phyloP scores from a whole-genome alignment of 2,113 vertebrate genomes.

The Pangasianodon hypophthalmus region DNA sequence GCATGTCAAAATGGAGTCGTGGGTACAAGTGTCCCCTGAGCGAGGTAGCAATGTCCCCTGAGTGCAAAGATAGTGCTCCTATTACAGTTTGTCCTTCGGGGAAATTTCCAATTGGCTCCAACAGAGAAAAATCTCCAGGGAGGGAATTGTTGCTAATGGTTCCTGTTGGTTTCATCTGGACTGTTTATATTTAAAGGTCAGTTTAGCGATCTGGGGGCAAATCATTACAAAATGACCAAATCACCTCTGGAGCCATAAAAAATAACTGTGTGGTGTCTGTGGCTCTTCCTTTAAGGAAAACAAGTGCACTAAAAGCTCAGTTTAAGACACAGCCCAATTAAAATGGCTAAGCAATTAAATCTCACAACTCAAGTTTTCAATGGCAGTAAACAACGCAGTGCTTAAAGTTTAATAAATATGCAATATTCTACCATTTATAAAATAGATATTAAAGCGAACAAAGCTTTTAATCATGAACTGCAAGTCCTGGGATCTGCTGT shows the following conservation, averaged over 20 bases:
- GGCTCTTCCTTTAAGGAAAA: background rate
- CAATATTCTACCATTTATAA: background rate
- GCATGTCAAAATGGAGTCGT: background rate
- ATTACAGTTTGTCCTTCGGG: background rate
- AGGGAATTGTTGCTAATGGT: constrained; percentile 2
- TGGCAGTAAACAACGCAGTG: background rate
- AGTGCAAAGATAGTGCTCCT: background rate
- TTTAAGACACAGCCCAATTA: background rate
- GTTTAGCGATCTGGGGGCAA: background rate
- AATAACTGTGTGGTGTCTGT: background rate
- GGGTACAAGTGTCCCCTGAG: constrained; percentile 1
- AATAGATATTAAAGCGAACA: background rate
- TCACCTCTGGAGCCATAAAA: background rate
- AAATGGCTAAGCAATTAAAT: background rate
- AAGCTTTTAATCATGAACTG: background rate
- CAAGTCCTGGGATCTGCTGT: background rate
- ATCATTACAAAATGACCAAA: background rate
- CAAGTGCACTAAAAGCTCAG: background rate
- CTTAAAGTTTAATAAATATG: background rate
- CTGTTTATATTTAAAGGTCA: constrained; percentile 10
- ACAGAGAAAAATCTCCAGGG: background rate
- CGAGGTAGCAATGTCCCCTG: background rate
- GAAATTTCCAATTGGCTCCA: background rate
- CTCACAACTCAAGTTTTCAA: background rate
- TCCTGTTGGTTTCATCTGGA: background rate